Conservation (phyloP, 2,797 vertebrate genomes). For the Benthosema pterotum region DNA sequence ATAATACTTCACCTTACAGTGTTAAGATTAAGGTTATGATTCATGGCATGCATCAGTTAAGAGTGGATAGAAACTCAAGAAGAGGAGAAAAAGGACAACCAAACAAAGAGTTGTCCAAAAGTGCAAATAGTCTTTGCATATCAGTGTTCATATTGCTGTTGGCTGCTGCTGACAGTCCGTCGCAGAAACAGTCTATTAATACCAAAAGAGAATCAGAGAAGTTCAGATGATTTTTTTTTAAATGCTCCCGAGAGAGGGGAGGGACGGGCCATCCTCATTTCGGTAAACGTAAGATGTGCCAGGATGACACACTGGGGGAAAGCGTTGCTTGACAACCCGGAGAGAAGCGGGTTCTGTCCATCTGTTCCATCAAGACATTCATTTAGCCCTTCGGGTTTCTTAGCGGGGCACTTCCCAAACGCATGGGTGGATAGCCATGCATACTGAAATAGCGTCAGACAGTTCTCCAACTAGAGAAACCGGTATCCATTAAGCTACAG, state of each 20-base stretch:
- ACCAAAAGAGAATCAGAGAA: conserved; percentile 2
- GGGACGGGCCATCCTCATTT: neutral
- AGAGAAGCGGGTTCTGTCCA: neutral
- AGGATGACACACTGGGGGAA: too few species aligned
- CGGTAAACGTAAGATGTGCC: too few species aligned
- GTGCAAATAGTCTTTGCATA: conserved; percentile 21
- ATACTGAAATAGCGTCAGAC: too few species aligned
- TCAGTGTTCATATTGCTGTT: neutral
- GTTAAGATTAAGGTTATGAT: conserved; percentile 4
- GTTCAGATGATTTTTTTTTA: conserved; percentile 8
- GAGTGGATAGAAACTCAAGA: conserved; percentile 9
- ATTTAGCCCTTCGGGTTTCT: too few species aligned
- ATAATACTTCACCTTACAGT: conserved; percentile 3
- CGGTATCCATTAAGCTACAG: too few species aligned
- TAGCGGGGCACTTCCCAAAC: too few species aligned
- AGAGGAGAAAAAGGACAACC: conserved; percentile 7
- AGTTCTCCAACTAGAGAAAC: too few species aligned
- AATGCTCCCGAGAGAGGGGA: conserved; percentile 50
- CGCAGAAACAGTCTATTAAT: neutral
- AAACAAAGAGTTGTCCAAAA: conserved; percentile 18
- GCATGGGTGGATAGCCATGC: too few species aligned
- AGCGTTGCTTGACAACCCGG: too few species aligned
- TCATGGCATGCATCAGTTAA: conserved; percentile 29
- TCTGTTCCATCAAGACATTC: too few species aligned
- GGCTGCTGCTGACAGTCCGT: conserved; percentile 5